Base-by-base conservation (phyloP, 2,888 invertebrate genomes). In the Agriotes lineatus region DNA sequence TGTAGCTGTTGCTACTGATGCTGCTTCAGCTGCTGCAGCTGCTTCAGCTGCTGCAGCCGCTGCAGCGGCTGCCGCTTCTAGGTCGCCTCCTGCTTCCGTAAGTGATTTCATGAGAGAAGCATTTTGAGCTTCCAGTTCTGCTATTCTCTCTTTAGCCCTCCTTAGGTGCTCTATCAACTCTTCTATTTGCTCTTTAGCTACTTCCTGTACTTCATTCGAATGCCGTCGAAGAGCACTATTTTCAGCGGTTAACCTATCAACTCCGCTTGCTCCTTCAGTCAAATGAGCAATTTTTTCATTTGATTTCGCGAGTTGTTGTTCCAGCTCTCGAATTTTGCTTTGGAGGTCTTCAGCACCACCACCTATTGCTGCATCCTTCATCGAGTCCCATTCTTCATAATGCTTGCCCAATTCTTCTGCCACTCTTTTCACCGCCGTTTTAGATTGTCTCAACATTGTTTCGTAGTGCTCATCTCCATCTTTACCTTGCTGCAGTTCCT, bases 131-230 rank as follows among this genome's bases (percentile, higher is more conserved):
- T 80, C 79, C 19, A 81, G 68, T 42, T 75, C 72, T 3, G 72
- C 70, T 10, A 79, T 72, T 59, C 69, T 73, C 4, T 75, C 71
- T 39, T 76, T 74, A 3, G 75, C 72, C 67, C 72, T 71, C 60
- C 78, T 77, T 59, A 83, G 50, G 42, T 80, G 77, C 3, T 77
- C 77, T 5, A 78, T 73, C 12, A 82, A 71, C 50, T 82, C 81
- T 59, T 79, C 75, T 33, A 83, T 80, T 75, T 83, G 80, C 20
- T 78, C 77, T 72, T 81, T 82, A 7, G 83, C 82, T 2, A 80
- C 75, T 25, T 80, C 77, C 72, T 84, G 82, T 2, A 83, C 78
- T 60, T 83, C 82, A 3, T 70, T 68, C 0, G 82, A 82, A 64
- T 81, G 79, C 50, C 76, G 76, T 7, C 79, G 75, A 35, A 84